Evolutionary conservation across 1,140 invertebrate species (phyloP).

Genomic region (Aculops lycopersici): DNA sequence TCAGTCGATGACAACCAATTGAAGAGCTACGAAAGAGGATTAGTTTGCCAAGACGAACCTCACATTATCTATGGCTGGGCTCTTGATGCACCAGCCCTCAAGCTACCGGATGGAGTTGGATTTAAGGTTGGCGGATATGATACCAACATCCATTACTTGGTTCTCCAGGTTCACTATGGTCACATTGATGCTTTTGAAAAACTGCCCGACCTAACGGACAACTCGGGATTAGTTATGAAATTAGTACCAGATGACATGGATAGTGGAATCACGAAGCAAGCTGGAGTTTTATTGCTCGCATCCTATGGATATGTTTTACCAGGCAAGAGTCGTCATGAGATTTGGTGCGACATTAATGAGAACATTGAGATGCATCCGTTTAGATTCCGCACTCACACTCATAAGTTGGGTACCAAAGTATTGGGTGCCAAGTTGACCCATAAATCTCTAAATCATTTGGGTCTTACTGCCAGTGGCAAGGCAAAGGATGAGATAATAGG

Average conservation of each 20-base stretch:
- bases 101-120: no score
- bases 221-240: constrained; percentile 11
- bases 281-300: constrained; percentile 52
- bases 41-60: constrained; percentile 13
- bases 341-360: constrained; percentile 42
- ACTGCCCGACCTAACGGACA: constrained; percentile 6
- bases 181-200: constrained; percentile 28
- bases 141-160: no score
- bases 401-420: constrained; percentile 48
- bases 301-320: constrained; percentile 29
- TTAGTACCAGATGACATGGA: neutral
- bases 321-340: constrained; percentile 22
- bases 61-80: constrained; percentile 91
- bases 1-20: neutral
- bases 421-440: constrained; percentile 54
- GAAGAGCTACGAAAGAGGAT: no score
- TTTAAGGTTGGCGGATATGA: no score
- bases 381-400: constrained; percentile 76
- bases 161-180: constrained; percentile 72
- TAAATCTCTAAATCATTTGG: no score
- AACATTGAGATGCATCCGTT: constrained; percentile 62
- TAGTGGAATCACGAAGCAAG: constrained; percentile 32
- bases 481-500: constrained; percentile 45
- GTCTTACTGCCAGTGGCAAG: constrained; percentile 28
- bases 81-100: constrained; percentile 50